Percentiles rank a stretch among this genome's conserved stretches.
These are phyloP conservation scores for Eulemur albifrons DNA, from an alignment of 2,797 vertebrate genomes.

Conservation along the genomic window DNA sequence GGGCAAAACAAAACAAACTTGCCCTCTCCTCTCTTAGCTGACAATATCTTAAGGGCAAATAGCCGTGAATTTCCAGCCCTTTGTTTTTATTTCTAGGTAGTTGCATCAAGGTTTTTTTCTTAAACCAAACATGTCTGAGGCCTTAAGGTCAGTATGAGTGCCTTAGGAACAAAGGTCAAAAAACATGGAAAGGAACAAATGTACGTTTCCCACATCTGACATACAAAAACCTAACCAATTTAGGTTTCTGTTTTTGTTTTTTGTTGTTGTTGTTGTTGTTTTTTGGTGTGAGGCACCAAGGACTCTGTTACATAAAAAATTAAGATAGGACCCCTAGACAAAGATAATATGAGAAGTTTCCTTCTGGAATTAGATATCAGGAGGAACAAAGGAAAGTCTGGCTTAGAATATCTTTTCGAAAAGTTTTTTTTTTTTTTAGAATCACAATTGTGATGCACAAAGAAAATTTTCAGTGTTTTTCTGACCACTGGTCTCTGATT, in stretches of 20 bases:
- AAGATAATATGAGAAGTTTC: not conserved
- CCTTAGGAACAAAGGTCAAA: not conserved
- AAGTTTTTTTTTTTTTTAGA: not conserved
- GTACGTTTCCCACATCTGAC: not conserved
- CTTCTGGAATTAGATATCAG: not conserved
- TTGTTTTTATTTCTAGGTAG: not conserved
- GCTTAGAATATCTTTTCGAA: not conserved
- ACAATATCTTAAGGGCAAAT: not conserved
- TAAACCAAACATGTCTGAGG: not conserved
- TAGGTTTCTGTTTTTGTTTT: not conserved
- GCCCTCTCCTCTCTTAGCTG: not conserved
- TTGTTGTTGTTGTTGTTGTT: not conserved
- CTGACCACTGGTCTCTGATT: not conserved
- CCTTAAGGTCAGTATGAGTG: not conserved
- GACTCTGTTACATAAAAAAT: not conserved
- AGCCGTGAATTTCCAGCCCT: not conserved
- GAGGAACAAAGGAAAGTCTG: not conserved
- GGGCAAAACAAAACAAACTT: not conserved
- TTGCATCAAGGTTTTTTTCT: not conserved
- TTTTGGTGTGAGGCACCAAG: not conserved
- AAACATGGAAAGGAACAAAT: not conserved
- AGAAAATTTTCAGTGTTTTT: not conserved
- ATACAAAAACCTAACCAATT: not conserved
- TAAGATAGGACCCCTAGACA: not conserved
- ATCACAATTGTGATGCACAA: not conserved